phyloP scores from a whole-genome alignment of 2,888 invertebrate genomes.

The Drosophila algonquin region DNA sequence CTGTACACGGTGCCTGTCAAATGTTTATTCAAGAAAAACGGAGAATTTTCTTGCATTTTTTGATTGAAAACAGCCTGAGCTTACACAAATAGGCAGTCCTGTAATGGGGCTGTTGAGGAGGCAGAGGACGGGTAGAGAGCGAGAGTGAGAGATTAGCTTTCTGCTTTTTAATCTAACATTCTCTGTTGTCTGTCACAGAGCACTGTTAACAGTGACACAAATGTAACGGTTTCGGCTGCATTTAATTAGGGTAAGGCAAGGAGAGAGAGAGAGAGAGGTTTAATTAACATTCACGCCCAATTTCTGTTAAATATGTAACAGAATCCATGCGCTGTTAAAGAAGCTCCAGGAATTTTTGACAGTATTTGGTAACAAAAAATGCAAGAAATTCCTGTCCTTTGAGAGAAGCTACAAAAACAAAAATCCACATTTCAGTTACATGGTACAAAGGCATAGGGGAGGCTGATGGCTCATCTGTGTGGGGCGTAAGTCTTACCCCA shows the following conservation, averaged over 20 bases:
- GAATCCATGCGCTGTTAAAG: not conserved
- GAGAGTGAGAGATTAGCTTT: not conserved
- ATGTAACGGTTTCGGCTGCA: conserved; percentile 1
- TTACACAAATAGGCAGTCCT: not conserved
- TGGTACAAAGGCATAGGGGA: conserved; percentile 4
- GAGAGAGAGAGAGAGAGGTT: not conserved
- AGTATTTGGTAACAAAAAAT: conserved; percentile 31
- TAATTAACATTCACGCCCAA: not conserved
- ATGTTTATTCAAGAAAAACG: not conserved
- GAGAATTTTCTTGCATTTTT: not conserved
- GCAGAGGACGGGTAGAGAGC: no score
- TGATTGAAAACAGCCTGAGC: not conserved
- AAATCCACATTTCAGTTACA: conserved; percentile 34
- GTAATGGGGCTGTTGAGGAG: not conserved
- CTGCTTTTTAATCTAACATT: not conserved
- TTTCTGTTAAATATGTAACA: not conserved
- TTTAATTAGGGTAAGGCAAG: not conserved
- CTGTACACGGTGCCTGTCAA: not conserved
- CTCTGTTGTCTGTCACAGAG: not conserved
- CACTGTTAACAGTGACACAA: not conserved
- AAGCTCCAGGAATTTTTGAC: conserved; percentile 18
- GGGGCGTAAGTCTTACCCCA: conserved; percentile 66
- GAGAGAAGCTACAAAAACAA: conserved; percentile 30
- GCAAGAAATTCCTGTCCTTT: conserved; percentile 2
- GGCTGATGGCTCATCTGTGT: conserved; percentile 29